Percentiles rank a stretch among this genome's conserved stretches.
Evolutionary conservation across 2,888 invertebrate genomes (phyloP).

Genomic region (Leistus spinibarbis): DNA sequence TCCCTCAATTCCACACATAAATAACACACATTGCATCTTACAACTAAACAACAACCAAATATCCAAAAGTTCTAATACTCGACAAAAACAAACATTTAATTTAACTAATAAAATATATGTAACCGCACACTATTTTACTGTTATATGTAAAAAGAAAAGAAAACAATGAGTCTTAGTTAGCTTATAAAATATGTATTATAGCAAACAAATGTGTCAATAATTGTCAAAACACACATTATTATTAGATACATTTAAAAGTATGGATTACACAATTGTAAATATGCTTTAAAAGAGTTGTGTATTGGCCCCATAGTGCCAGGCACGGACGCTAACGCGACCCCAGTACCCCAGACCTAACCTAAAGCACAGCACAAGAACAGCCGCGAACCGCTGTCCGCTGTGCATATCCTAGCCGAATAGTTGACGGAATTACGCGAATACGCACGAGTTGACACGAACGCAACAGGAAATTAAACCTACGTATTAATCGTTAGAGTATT

Average conservation of each 20-base stretch:
- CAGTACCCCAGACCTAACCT: too few species aligned
- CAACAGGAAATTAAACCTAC: constrained; percentile 15
- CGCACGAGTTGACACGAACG: constrained; percentile 2
- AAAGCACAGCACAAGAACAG: background rate
- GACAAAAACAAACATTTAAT: background rate
- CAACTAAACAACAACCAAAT: background rate
- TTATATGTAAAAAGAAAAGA: background rate
- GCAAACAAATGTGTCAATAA: background rate
- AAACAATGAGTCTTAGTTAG: background rate
- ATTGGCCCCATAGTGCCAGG: constrained; percentile 17
- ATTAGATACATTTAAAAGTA: background rate
- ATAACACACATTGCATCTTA: background rate
- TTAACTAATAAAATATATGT: background rate
- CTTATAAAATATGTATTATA: background rate
- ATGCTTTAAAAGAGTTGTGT: background rate
- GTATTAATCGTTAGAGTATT: constrained; percentile 16
- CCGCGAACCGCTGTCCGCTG: background rate
- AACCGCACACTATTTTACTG: background rate
- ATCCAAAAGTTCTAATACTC: background rate
- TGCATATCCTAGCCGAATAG: background rate
- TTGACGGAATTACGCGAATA: background rate
- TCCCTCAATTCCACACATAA: background rate
- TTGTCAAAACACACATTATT: background rate
- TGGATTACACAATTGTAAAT: background rate
- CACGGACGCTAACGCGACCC: constrained; percentile 10